Conservation (phyloP, 2,888 invertebrate genomes). For the Drosophila infuscata region DNA sequence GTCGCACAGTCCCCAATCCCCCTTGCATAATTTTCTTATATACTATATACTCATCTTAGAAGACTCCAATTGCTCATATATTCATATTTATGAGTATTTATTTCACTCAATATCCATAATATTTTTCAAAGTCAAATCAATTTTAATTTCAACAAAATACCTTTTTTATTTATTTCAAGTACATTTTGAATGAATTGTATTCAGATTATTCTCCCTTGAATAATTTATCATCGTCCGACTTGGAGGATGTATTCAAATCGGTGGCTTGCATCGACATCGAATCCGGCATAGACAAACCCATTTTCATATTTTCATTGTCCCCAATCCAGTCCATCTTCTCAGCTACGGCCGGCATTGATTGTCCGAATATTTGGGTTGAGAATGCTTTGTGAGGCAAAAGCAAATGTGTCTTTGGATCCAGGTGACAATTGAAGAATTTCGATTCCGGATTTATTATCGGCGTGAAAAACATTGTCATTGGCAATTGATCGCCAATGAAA, state of each 20-base stretch:
- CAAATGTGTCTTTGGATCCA: not conserved
- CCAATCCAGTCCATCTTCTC: not conserved
- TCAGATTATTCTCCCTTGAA: not conserved
- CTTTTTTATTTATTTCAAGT: not conserved
- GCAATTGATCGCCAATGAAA: not conserved
- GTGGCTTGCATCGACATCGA: not conserved
- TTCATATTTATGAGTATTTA: not conserved
- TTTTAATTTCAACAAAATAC: not conserved
- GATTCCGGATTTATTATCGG: not conserved
- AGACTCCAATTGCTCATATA: not conserved
- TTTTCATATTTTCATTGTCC: not conserved
- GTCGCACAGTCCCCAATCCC: not conserved
- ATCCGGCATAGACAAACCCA: not conserved
- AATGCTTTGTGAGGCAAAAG: not conserved
- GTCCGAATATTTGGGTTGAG: not conserved
- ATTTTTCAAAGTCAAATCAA: not conserved
- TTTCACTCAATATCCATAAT: not conserved
- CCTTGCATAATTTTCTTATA: not conserved
- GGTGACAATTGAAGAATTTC: not conserved
- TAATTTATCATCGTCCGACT: not conserved
- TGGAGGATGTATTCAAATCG: not conserved
- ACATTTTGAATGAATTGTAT: not conserved
- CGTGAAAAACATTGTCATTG: not conserved
- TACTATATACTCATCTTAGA: not conserved
- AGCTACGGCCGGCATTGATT: not conserved